Evolutionary conservation across 2,113 vertebrate species (phyloP).

Genomic region (Alethe diademata): DNA sequence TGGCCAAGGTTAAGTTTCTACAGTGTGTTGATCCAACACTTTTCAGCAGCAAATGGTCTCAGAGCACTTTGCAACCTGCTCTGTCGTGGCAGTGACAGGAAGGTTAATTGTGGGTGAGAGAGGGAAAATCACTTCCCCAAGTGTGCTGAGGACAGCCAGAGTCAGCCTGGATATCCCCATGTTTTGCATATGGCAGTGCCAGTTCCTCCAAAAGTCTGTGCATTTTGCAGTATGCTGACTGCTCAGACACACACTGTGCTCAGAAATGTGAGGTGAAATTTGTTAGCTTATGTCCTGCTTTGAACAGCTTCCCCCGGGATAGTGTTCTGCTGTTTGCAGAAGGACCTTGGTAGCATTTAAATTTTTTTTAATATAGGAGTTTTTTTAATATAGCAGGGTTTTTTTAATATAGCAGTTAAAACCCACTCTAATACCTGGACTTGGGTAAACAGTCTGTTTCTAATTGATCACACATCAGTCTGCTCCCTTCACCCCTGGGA

Average conservation of each 20-base stretch:
- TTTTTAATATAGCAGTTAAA: not conserved
- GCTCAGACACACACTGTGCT: rapidly evolving
- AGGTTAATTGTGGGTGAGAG: not conserved
- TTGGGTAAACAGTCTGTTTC: not conserved
- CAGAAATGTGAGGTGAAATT: not conserved
- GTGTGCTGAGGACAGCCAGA: rapidly evolving
- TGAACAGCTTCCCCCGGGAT: not conserved
- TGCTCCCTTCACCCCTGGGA: not conserved
- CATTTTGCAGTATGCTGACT: not conserved
- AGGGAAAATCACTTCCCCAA: not conserved
- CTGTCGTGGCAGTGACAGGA: not conserved
- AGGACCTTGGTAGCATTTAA: not conserved
- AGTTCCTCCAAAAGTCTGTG: not conserved
- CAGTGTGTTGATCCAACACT: not conserved
- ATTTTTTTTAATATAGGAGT: no score
- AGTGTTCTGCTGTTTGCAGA: not conserved
- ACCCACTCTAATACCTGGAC: not conserved
- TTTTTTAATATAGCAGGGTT: no score
- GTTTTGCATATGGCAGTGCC: not conserved
- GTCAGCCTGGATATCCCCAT: not conserved
- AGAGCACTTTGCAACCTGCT: not conserved
- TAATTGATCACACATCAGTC: not conserved
- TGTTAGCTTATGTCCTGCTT: not conserved
- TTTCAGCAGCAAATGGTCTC: not conserved
- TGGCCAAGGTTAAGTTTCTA: not conserved